Evolutionary conservation across 2,113 vertebrate species (phyloP).

Genomic region (Centropus unirufus): DNA sequence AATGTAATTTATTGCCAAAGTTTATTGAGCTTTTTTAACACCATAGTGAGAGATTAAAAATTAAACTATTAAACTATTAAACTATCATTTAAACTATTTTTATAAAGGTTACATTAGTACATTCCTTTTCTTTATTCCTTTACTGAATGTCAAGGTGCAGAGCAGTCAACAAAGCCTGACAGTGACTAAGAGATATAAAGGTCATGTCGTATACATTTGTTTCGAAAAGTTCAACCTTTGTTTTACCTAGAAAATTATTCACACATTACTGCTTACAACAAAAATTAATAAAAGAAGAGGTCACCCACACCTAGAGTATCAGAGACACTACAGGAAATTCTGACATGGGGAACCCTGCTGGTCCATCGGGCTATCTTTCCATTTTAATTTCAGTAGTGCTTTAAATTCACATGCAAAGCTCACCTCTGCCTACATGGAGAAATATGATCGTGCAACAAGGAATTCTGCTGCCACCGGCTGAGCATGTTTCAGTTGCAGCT

Average conservation of each 20-base stretch:
- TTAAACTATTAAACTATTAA: conserved; percentile 71
- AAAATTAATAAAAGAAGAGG: not conserved
- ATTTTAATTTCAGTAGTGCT: not conserved
- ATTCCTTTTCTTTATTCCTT: conserved; percentile 74
- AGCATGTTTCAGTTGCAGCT: not conserved
- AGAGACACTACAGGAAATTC: not conserved
- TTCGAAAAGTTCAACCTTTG: conserved; percentile 52
- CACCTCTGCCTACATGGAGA: not conserved
- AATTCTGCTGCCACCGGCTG: accelerated
- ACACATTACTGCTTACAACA: conserved; percentile 46
- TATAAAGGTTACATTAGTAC: conserved; percentile 73
- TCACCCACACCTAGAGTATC: not conserved
- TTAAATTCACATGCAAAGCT: not conserved
- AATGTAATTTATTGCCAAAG: conserved; percentile 31
- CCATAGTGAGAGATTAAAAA: conserved; percentile 68
- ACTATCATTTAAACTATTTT: conserved; percentile 73
- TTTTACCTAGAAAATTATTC: conserved; percentile 37
- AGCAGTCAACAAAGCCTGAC: conserved; percentile 57
- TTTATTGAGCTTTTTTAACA: conserved; percentile 72
- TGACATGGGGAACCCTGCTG: not conserved
- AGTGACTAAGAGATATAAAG: conserved; percentile 67
- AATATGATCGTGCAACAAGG: accelerated
- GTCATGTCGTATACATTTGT: conserved; percentile 46
- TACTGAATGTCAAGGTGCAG: conserved; percentile 71
- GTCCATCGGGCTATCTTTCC: not conserved